Base-by-base conservation (phyloP, 2,113 vertebrate species). In the Triplophysa dalaica region DNA sequence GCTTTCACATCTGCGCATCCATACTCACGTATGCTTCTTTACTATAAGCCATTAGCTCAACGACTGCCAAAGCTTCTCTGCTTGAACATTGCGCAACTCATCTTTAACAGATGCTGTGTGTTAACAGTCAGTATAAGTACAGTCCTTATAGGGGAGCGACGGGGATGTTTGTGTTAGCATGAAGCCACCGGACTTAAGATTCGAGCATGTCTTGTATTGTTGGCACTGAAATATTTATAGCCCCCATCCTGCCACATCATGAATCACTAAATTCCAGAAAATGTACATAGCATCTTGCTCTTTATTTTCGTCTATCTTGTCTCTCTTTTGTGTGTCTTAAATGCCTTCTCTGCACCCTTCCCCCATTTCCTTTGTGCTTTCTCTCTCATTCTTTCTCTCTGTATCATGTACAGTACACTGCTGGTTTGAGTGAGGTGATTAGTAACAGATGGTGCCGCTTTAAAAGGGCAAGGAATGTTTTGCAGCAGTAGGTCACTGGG, bases 401-500 rank as follows among this genome's bases (percentile, higher is more conserved):
- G 12, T 29, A 29, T 69, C 73, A 13, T 60, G 41, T 81, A 56
- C 38, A 26, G 45, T 43, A 56, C 29, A 45, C n/a, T 45, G 58
- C 60, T 63, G 22, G 41, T 13, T 64, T 61, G 54, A 69, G 38
- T 63, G n/a, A 77, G 33, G 77, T 85, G 48, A 86, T 77, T 77
- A 56, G 63, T 33, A 74, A 79, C 85, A 86, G 69, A 86, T 88
- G 85, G 79, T 70, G 38, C 74, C 68, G 70, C 77, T 83, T 85
- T 69, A 75, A 33, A 54, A 52, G 67, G 64, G 54, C 70, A 73
- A 67, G 72, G 64, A 83, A 75, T 84, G 81, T 76, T 10, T 26
- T 80, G 61, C 56, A 70, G 13, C 70, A 83, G 56, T 82, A 61
- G 83, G 86, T 75, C 85, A 90, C 72, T 86, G 61, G 81, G 81